Percentiles rank a stretch among this genome's conserved stretches.
These are phyloP conservation scores for Choloepus didactylus DNA, from an alignment of 2,797 vertebrate genomes.

Conservation along the genomic window DNA sequence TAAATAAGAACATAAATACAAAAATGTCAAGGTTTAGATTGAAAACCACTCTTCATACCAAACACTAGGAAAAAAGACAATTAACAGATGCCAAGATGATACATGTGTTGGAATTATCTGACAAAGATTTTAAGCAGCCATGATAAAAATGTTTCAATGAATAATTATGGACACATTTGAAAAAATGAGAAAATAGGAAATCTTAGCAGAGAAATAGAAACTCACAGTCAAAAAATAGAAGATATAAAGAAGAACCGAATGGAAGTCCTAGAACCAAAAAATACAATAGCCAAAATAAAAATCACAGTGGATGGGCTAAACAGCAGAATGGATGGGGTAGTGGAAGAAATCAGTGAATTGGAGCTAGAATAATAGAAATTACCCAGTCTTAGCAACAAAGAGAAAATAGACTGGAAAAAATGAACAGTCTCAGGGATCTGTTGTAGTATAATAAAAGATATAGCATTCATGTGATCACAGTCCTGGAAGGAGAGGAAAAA, in stretches of 20 bases:
- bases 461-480: neutral
- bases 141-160: too few relatives aligned
- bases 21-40: conserved; percentile 28
- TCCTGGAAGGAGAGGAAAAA: neutral
- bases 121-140: too few relatives aligned
- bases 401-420: neutral
- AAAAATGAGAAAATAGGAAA: neutral
- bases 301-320: neutral
- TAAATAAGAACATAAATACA: neutral
- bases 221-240: neutral
- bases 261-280: neutral
- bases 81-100: too few relatives aligned
- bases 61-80: neutral
- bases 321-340: neutral
- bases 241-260: neutral
- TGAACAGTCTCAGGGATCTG: neutral
- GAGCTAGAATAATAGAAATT: neutral
- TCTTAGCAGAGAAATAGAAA: neutral
- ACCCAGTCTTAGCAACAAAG: neutral
- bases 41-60: neutral
- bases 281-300: neutral
- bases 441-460: neutral
- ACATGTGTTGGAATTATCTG: too few relatives aligned
- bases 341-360: neutral
- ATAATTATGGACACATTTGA: too few relatives aligned